phyloP scores from a whole-genome alignment of 2,888 invertebrate species.

The Unio pictorum region DNA sequence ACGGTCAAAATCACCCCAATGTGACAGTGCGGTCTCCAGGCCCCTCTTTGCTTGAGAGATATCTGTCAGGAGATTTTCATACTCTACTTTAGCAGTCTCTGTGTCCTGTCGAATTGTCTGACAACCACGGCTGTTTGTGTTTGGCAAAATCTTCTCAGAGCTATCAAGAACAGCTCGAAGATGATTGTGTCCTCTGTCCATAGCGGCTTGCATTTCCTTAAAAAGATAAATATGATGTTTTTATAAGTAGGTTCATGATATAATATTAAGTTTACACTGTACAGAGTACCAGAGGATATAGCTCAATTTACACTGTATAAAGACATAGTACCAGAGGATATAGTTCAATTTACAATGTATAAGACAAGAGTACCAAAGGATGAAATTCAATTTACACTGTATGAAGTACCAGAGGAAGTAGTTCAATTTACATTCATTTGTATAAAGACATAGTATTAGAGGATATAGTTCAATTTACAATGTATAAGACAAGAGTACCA shows the following conservation, averaged over 20 bases:
- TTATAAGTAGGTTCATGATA: neutral
- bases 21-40: slow-evolving; percentile 82
- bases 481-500: no score
- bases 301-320: no score
- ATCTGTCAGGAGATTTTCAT: slow-evolving; percentile 84
- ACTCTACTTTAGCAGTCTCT: slow-evolving; percentile 88
- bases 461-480: no score
- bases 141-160: slow-evolving; percentile 93
- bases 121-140: slow-evolving; percentile 90
- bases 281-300: no score
- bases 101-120: slow-evolving; percentile 93
- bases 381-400: no score
- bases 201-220: slow-evolving; percentile 88
- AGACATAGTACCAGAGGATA: no score
- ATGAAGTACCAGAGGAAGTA: no score
- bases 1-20: slow-evolving; percentile 91
- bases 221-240: slow-evolving; percentile 70
- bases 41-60: slow-evolving; percentile 77
- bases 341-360: no score
- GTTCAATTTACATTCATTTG: no score
- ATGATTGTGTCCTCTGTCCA: slow-evolving; percentile 93
- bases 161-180: slow-evolving; percentile 82
- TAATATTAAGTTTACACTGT: no score
- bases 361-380: no score
- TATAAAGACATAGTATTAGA: no score